Conservation (phyloP, 2,113 vertebrate genomes). For the Ctenomys sociabilis region DNA sequence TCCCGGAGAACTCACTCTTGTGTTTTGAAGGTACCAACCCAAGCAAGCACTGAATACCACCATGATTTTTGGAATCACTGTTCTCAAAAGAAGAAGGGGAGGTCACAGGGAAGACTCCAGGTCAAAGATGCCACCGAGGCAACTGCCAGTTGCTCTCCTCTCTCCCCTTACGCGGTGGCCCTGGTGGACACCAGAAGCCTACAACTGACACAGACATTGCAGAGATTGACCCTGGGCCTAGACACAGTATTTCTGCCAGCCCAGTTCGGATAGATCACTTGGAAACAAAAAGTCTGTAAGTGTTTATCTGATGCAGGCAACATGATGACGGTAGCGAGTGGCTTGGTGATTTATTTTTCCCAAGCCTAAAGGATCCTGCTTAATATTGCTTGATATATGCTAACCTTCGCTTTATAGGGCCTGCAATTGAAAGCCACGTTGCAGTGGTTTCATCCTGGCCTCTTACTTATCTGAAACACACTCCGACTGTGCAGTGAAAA, state of each 20-base stretch:
- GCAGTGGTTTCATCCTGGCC: conserved; percentile 87
- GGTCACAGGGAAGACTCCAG: rapidly evolving
- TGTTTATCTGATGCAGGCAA: conserved; percentile 85
- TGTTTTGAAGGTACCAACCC: not conserved
- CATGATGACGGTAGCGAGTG: conserved; percentile 70
- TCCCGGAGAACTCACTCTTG: not conserved
- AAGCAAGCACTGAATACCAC: rapidly evolving
- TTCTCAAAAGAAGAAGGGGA: not conserved
- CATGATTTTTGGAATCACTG: not conserved
- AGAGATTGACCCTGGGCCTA: not conserved
- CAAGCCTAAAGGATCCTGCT: conserved; percentile 77
- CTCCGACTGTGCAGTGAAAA: conserved; percentile 90
- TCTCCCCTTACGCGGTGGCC: not conserved
- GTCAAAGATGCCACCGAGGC: not conserved
- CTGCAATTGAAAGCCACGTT: conserved; percentile 82
- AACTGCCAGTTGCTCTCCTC: not conserved
- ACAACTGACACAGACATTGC: not conserved
- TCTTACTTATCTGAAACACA: conserved; percentile 89
- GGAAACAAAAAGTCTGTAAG: conserved; percentile 80
- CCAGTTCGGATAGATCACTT: conserved; percentile 72
- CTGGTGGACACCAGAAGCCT: rapidly evolving
- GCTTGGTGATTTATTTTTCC: conserved; percentile 78
- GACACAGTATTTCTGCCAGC: not conserved
- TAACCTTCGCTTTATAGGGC: conserved; percentile 83
- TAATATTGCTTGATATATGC: conserved; percentile 85